Evolutionary conservation across 2,113 vertebrate species (phyloP).

Genomic region (Platichthys stellatus): DNA sequence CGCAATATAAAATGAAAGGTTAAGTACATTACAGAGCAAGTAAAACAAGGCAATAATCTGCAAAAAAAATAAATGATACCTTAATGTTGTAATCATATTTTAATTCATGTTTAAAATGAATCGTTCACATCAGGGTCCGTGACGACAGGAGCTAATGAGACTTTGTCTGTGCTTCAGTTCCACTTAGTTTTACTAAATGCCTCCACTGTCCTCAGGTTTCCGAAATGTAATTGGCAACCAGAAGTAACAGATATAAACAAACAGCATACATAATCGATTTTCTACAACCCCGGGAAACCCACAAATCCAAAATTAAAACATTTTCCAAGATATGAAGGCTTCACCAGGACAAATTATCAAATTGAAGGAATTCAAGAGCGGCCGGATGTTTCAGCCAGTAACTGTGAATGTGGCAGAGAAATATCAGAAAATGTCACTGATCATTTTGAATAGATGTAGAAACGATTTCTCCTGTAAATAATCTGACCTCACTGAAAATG

Average conservation of each 20-base stretch:
- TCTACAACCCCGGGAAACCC: not conserved
- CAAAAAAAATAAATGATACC: not conserved
- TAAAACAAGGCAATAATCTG: not conserved
- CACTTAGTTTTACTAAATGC: constrained; percentile 3
- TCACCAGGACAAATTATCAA: not conserved
- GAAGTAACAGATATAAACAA: constrained; percentile 30
- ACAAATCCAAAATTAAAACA: not conserved
- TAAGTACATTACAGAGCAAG: not conserved
- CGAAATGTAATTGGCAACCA: constrained; percentile 28
- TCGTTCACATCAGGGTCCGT: constrained; percentile 5
- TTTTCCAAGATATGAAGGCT: not conserved
- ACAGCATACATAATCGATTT: constrained; percentile 32
- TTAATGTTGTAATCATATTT: not conserved
- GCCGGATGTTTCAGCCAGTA: not conserved
- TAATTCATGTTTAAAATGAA: not conserved
- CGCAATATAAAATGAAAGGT: not conserved
- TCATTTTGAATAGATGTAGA: no score
- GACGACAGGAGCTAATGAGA: constrained; percentile 19
- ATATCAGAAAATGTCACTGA: no score
- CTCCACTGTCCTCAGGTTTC: constrained; percentile 15
- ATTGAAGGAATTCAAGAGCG: not conserved
- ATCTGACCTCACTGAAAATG: no score
- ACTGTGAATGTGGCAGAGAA: not conserved
- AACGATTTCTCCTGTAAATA: no score
- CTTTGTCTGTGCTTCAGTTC: constrained; percentile 39